Conservation (phyloP, 1,140 invertebrate genomes). For the Cheumatopsyche charites region DNA sequence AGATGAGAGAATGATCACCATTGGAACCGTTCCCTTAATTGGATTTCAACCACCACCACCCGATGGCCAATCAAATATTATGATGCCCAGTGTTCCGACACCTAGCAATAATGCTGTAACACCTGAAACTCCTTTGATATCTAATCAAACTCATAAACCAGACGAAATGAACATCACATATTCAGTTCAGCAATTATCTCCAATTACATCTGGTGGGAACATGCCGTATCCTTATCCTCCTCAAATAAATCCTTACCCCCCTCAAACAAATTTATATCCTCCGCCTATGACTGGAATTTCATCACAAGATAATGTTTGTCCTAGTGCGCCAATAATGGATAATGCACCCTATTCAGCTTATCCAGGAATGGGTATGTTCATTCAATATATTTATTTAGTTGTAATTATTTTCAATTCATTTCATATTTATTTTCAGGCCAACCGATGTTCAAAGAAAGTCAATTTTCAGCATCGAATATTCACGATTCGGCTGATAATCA, state of each 20-base stretch:
- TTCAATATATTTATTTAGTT: neutral
- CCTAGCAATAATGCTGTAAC: neutral
- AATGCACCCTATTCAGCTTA: neutral
- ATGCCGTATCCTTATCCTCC: slow-evolving; percentile 13
- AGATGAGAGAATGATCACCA: slow-evolving; percentile 62
- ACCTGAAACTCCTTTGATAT: slow-evolving; percentile 30
- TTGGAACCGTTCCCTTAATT: slow-evolving; percentile 69
- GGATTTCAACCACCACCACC: slow-evolving; percentile 58
- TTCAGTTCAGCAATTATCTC: neutral
- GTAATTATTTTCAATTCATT: neutral
- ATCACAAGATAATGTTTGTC: neutral
- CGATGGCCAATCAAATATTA: neutral
- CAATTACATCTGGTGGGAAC: neutral
- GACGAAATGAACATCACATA: neutral
- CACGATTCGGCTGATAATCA: slow-evolving; percentile 43
- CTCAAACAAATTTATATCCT: neutral
- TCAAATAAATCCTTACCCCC: neutral
- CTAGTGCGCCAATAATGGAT: slow-evolving; percentile 15
- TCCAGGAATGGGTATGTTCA: slow-evolving; percentile 11
- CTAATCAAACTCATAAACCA: neutral
- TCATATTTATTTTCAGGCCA: slow-evolving; percentile 41
- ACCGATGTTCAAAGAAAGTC: slow-evolving; percentile 43
- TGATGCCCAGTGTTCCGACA: slow-evolving; percentile 4
- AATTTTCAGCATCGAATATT: slow-evolving; percentile 39
- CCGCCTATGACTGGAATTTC: slow-evolving; percentile 1